These are phyloP conservation scores for Neopipo cinnamomea DNA, from an alignment of 2,113 vertebrate genomes.

Conservation along the genomic window DNA sequence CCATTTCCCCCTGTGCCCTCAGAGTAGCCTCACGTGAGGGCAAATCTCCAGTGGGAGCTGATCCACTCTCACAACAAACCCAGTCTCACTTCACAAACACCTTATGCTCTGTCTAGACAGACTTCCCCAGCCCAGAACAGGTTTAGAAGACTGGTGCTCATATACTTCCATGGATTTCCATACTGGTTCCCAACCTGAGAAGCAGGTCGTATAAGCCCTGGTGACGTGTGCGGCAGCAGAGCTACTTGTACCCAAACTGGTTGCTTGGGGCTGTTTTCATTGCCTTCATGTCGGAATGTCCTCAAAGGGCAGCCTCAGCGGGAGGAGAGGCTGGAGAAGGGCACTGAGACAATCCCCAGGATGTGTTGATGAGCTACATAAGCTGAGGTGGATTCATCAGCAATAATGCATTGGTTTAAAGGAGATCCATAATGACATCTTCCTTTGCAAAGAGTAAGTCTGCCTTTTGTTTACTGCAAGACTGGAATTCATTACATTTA, in stretches of 20 bases:
- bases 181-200: conserved; percentile 59
- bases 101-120: conserved; percentile 33
- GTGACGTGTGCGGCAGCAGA: not conserved
- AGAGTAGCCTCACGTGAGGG: not conserved
- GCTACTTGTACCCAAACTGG: not conserved
- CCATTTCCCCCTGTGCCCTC: not conserved
- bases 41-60: not conserved
- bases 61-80: not conserved
- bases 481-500: not conserved
- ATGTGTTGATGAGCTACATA: not conserved
- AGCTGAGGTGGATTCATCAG: not conserved
- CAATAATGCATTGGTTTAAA: not conserved
- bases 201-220: not conserved
- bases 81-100: not conserved
- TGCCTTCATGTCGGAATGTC: accelerated
- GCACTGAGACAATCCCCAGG: not conserved
- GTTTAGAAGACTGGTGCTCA: not conserved
- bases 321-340: not conserved
- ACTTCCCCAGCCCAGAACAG: not conserved
- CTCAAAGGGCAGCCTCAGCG: not conserved
- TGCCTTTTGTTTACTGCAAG: conserved; percentile 25
- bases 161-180: not conserved
- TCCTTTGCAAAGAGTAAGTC: not conserved
- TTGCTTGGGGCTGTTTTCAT: conserved; percentile 35
- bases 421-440: not conserved